Evolutionary conservation across 2,797 vertebrate species (phyloP).

Genomic region (Ctenosaura bakeri): DNA sequence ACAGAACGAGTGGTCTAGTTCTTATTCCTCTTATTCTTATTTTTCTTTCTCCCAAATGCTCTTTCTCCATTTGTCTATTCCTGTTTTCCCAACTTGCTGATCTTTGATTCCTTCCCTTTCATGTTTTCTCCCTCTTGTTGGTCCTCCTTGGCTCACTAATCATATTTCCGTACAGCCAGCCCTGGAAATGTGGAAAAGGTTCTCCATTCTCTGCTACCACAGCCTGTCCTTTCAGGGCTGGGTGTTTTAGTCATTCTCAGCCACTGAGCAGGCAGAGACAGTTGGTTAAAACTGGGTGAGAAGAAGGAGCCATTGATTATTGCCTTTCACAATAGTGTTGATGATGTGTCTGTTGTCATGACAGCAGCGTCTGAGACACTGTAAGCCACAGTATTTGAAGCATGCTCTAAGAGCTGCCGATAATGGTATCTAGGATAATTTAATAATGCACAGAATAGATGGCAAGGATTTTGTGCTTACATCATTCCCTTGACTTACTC

Average conservation of each 20-base stretch:
- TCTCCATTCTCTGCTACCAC: background rate
- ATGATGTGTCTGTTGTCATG: conserved; percentile 32
- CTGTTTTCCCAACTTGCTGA: conserved; percentile 1
- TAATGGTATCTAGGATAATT: background rate
- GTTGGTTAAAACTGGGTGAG: conserved; percentile 18
- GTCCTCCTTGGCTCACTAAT: conserved; percentile 27
- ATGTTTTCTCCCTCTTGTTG: conserved; percentile 20
- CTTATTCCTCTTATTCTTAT: background rate
- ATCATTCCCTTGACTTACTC: background rate
- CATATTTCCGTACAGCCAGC: conserved; percentile 19
- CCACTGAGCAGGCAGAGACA: conserved; percentile 26
- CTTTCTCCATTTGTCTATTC: conserved; percentile 26
- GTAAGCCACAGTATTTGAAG: background rate
- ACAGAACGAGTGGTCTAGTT: background rate
- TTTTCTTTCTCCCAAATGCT: background rate
- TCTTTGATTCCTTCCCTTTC: background rate
- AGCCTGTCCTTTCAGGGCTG: conserved; percentile 44
- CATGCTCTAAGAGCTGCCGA: background rate
- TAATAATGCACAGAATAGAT: background rate
- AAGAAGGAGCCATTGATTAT: conserved; percentile 10
- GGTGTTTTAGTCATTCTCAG: conserved; percentile 20
- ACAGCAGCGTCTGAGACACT: conserved; percentile 24
- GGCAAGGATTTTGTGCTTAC: conserved; percentile 14
- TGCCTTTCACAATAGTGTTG: conserved; percentile 24
- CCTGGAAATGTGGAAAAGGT: conserved; percentile 3